Percentiles rank a stretch among this genome's conserved stretches.
These are phyloP conservation scores for Pegea sp. DNA, from an alignment of 23 tunicate genomes.

Conservation along the genomic window DNA sequence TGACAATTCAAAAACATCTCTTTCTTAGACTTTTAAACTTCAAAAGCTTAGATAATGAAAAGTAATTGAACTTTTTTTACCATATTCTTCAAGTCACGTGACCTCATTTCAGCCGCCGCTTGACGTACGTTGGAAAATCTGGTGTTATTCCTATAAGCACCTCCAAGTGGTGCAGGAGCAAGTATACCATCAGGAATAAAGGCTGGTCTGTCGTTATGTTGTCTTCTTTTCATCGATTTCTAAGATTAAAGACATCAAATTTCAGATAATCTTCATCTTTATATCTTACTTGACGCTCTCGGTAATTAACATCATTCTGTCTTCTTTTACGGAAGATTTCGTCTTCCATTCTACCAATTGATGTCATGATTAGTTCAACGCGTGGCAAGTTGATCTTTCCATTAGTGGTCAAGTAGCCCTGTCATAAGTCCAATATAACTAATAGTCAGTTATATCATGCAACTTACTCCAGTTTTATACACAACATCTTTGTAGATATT, in stretches of 20 bases:
- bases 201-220: slow-evolving; percentile 12
- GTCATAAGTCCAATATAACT: neutral
- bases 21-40: too few relatives aligned
- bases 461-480: slow-evolving; percentile 40
- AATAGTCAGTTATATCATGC: neutral
- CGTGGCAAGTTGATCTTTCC: slow-evolving; percentile 44
- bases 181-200: slow-evolving; percentile 53
- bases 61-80: slow-evolving; percentile 4
- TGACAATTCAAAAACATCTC: neutral
- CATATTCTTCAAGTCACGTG: slow-evolving; percentile 26
- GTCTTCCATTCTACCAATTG: slow-evolving; percentile 85
- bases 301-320: slow-evolving; percentile 39
- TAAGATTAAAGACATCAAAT: too few relatives aligned
- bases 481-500: slow-evolving; percentile 72
- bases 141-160: slow-evolving; percentile 11
- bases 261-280: neutral
- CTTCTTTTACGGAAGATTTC: slow-evolving; percentile 66
- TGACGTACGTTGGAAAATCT: slow-evolving; percentile 24
- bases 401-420: slow-evolving; percentile 69
- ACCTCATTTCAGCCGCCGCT: slow-evolving; percentile 36
- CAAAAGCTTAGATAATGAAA: neutral
- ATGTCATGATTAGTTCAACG: slow-evolving; percentile 78
- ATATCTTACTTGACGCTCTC: slow-evolving; percentile 46
- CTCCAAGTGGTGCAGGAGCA: slow-evolving; percentile 61
- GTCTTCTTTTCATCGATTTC: too few relatives aligned